Percentiles rank a stretch among this genome's conserved stretches.
These are phyloP conservation scores for Plebejus melissa DNA, from an alignment of 2,888 invertebrate species.

Conservation along the genomic window DNA sequence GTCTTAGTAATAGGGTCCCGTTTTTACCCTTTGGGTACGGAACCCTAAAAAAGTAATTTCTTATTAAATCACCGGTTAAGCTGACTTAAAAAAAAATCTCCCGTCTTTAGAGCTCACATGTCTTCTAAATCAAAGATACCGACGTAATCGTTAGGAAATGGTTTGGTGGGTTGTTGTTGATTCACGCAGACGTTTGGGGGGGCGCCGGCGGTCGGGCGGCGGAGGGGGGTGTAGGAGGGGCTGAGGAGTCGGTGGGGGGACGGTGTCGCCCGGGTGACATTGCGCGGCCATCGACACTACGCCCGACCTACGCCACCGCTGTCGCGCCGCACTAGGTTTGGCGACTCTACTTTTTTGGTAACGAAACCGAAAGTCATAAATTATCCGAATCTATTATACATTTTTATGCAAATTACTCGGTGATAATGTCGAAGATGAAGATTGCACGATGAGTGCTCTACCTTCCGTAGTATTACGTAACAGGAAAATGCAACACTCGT, in stretches of 20 bases:
- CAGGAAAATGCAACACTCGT: background rate
- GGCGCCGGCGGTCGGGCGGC: constrained; percentile 34
- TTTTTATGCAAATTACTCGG: background rate
- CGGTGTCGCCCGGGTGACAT: constrained; percentile 67
- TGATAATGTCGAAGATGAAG: background rate
- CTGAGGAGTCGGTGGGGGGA: constrained; percentile 35
- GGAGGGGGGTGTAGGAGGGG: too few relatives aligned
- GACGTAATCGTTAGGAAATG: constrained; percentile 60
- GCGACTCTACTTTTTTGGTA: constrained; percentile 41
- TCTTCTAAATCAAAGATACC: constrained; percentile 42
- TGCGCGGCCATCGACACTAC: constrained; percentile 69
- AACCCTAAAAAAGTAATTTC: too few relatives aligned
- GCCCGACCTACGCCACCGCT: constrained; percentile 70
- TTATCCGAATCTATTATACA: background rate
- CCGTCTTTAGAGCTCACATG: background rate
- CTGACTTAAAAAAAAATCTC: background rate
- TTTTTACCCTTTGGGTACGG: too few relatives aligned
- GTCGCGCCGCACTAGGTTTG: constrained; percentile 51
- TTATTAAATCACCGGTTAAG: background rate
- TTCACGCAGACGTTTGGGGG: constrained; percentile 43
- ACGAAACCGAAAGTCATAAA: background rate
- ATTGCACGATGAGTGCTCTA: background rate
- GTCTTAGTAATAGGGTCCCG: too few relatives aligned
- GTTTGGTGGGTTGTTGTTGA: constrained; percentile 47
- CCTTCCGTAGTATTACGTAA: background rate